Conservation (phyloP, 23 tunicate genomes). For the Trididemnum nubilum region DNA sequence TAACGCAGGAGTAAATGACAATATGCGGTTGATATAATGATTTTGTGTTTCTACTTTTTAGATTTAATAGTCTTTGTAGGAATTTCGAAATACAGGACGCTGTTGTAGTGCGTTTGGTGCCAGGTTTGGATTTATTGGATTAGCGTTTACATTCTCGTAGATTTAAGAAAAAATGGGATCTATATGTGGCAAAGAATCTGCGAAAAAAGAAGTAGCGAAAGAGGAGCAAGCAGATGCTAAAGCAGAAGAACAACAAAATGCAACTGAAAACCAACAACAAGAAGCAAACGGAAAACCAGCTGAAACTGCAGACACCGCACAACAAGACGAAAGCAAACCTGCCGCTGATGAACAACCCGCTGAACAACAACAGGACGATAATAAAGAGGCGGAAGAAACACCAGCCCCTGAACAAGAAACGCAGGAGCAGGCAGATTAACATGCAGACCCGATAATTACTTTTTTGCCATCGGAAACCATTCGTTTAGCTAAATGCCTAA, state of each 20-base stretch:
- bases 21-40: too few species aligned
- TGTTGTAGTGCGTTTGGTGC: too few species aligned
- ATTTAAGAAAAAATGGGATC: slow-evolving; percentile 49
- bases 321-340: background rate
- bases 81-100: too few species aligned
- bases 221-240: slow-evolving; percentile 20
- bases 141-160: too few species aligned
- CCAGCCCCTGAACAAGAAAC: slow-evolving; percentile 23
- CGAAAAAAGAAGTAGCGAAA: slow-evolving; percentile 47
- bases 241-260: slow-evolving; percentile 35
- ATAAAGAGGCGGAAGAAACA: slow-evolving; percentile 28
- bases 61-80: too few species aligned
- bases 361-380: slow-evolving; percentile 18
- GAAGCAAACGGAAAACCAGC: slow-evolving; percentile 60
- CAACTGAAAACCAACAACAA: slow-evolving; percentile 32
- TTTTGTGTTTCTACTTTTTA: too few species aligned
- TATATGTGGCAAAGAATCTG: slow-evolving; percentile 55
- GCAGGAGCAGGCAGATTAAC: background rate
- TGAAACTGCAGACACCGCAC: slow-evolving; percentile 2
- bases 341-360: background rate
- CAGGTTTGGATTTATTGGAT: too few species aligned
- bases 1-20: too few species aligned
- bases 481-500: background rate
- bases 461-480: background rate
- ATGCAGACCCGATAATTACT: background rate